Evolutionary conservation across 2,113 vertebrate genomes (phyloP), one percentile per base, ranked within the genome.

Genomic region (Istiophorus platypterus): DNA sequence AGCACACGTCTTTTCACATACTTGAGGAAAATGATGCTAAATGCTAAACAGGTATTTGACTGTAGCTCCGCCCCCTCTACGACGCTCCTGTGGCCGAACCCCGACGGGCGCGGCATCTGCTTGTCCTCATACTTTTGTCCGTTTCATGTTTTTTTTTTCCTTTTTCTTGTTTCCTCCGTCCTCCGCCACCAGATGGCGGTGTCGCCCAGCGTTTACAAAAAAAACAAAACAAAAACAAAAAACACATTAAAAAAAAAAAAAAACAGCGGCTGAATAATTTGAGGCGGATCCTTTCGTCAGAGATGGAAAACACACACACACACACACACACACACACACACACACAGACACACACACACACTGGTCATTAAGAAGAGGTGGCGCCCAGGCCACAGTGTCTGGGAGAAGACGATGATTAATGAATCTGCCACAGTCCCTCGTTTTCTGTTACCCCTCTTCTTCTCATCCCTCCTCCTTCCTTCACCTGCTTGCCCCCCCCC

Each of bases 321-420:
- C 45, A 47, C 45, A 47, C 45, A 65, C 52, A 74, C 79, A 66
- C 82, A 84, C 69, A 75, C 61, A 65, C 61, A 1, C 9, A 9
- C 5, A 4, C 6, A 5, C 5, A 7, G 37, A 10, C 37, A 39
- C 5, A 78, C 70, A 81, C 57, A 52, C 64, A 77, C 68, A 88
- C 76, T 10, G 59, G 82, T 85, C 84, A 80, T 92, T 92, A 90
- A 84, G 68, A 71, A 31, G 78, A 84, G 76, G 83, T 81, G 79
- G 77, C 78, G 76, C 72, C 49, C 72, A 49, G 88, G 84, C 74
- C 49, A 26, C 41, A 90, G 63, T 22, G 78, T 90, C 89, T 82
- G 79, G 54, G 18, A 39, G 68, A 42, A 80, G 87, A 89, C 88
- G 29, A 18, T 88, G 90, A 94, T 94, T 82, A 92, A 93, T 92